A percentile compares a stretch with the other conserved stretches of the same genome.
Evolutionary conservation across 2,797 vertebrate genomes (phyloP).

Genomic region (Darevskia nairensis): DNA sequence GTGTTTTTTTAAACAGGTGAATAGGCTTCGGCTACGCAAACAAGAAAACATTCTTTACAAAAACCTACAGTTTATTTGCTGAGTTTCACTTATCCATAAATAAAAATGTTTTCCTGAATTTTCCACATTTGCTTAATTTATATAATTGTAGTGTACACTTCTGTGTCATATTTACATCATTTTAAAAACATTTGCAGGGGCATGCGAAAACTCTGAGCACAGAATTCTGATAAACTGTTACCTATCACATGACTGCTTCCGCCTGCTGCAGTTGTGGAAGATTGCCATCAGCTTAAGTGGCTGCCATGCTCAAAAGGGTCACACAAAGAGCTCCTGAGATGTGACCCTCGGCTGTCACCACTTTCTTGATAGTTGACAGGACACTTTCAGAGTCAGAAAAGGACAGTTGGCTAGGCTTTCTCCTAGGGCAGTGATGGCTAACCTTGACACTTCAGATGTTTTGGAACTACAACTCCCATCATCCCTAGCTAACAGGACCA

Average conservation of each 20-base stretch:
- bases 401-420: background rate
- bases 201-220: background rate
- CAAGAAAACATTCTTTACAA: too few species aligned
- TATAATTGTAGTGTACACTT: too few species aligned
- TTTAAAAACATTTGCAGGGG: background rate
- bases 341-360: background rate
- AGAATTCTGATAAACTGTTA: background rate
- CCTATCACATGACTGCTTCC: background rate
- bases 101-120: too few species aligned
- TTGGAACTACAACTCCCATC: too few species aligned
- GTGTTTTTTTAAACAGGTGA: too few species aligned
- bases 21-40: too few species aligned
- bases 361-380: constrained; percentile 4
- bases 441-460: too few species aligned
- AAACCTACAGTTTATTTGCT: too few species aligned
- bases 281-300: background rate
- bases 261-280: background rate
- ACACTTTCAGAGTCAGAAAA: background rate
- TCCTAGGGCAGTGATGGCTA: too few species aligned
- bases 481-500: too few species aligned
- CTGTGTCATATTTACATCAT: background rate
- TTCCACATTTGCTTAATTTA: too few species aligned
- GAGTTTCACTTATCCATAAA: too few species aligned
- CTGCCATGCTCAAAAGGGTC: background rate
- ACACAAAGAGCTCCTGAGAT: background rate